Base-by-base conservation (phyloP, 2,888 invertebrate species). In the Girardia tigrina region DNA sequence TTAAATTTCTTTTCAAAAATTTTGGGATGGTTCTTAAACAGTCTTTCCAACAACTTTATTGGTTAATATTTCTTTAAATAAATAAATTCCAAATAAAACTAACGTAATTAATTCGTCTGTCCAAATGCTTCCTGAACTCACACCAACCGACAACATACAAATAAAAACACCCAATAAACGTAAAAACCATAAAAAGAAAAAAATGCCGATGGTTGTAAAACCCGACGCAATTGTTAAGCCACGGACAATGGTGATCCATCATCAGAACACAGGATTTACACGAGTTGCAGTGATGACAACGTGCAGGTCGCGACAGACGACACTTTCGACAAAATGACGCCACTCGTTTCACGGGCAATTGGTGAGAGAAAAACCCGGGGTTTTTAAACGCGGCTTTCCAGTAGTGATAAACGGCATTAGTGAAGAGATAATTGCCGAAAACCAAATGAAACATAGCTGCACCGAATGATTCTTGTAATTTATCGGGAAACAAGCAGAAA, bases 151-250 rank as follows among this genome's bases (percentile, higher is more conserved):
- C 81, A 71, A 81, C 77, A 72, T 81, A 80, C 26, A 85, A 83
- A 77, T 84, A 85, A n/a, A 89, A 80, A 75, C 90, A 88, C 27
- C 94, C 95, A 8, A 90, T 81, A 1, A 91, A 89, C 86, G 92
- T 92, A 82, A 91, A 95, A 0, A 88, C 88, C 90, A 94, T 93
- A 83, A 92, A 95, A 74, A 93, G 87, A 83, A 90, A 94, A 84
- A 94, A 94, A 83, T 93, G 90, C 74, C 95, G 88, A 81, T 94
- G 94, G 84, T 97, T 97, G 81, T 87, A 89, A 83, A 90, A 91
- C 0, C 97, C 97, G 26, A 97, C 91, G 83, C 97, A 97, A 84
- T 94, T 95, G 84, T 97, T 94, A 29, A 97, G 87, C 95, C 95
- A 97, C 4, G 94, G 94, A 82, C 95, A 95, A 82, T 95, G 94